Conservation (phyloP, 2,113 vertebrate species). For the Chaetops frenatus region DNA sequence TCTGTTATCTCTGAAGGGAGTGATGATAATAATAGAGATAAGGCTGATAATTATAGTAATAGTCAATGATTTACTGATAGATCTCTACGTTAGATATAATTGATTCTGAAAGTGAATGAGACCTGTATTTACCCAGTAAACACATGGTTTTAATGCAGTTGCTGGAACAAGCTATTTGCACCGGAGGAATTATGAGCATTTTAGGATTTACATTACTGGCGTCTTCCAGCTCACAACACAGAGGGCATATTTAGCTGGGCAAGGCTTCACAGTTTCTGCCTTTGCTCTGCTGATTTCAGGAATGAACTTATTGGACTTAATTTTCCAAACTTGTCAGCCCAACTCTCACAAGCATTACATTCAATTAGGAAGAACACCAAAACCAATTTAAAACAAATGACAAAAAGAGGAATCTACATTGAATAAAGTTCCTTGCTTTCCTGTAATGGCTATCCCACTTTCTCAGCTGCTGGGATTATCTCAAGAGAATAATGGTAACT, state of each 20-base stretch:
- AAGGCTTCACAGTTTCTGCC: not conserved
- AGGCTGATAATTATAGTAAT: not conserved
- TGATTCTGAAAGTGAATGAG: not conserved
- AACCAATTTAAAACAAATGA: constrained; percentile 5
- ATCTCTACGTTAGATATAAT: not conserved
- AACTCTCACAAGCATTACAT: constrained; percentile 27
- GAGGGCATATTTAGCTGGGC: not conserved
- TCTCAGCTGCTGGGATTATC: not conserved
- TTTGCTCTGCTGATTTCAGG: not conserved
- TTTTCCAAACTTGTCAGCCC: constrained; percentile 8
- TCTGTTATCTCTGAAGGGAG: not conserved
- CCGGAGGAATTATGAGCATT: not conserved
- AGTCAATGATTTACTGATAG: not conserved
- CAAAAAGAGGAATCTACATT: not conserved
- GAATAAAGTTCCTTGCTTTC: not conserved
- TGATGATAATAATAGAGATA: not conserved
- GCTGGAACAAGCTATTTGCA: not conserved
- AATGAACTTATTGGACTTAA: not conserved
- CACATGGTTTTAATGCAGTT: not conserved
- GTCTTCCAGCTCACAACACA: not conserved
- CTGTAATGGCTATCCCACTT: not conserved
- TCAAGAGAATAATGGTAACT: not conserved
- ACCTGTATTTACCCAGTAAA: not conserved
- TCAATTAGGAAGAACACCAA: constrained; percentile 28
- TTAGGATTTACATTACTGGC: not conserved